phyloP scores from a whole-genome alignment of 2,888 invertebrate genomes.

The Pimpla rufipes region DNA sequence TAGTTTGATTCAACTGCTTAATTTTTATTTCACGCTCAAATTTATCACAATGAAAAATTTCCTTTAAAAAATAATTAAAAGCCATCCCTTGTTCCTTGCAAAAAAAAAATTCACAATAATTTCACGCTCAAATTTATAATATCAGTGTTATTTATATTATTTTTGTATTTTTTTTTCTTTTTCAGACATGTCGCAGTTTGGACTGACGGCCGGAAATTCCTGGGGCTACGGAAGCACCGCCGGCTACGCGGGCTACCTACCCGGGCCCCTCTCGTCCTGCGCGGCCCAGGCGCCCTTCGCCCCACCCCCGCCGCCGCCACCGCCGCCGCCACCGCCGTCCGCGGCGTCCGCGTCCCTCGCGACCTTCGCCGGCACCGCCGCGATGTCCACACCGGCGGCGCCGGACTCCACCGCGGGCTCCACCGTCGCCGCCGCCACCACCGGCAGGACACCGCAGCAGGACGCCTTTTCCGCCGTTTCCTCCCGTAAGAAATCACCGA shows the following conservation, averaged over 20 bases:
- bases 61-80: too few species aligned
- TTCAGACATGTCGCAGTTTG: constrained; percentile 94
- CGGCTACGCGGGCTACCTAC: constrained; percentile 94
- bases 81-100: too few species aligned
- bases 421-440: constrained; percentile 77
- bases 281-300: constrained; percentile 88
- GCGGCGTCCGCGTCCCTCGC: constrained; percentile 76
- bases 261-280: constrained; percentile 90
- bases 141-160: too few species aligned
- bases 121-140: too few species aligned
- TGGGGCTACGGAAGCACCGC: constrained; percentile 96
- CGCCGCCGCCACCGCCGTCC: constrained; percentile 72
- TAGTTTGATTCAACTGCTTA: too few species aligned
- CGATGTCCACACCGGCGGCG: constrained; percentile 81
- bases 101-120: too few species aligned
- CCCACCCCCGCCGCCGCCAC: constrained; percentile 82
- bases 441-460: constrained; percentile 81
- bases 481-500: constrained; percentile 77
- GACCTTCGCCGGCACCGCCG: constrained; percentile 81
- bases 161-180: constrained; percentile 9
- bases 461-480: constrained; percentile 83
- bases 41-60: too few species aligned
- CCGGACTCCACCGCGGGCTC: constrained; percentile 84
- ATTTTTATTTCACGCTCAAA: too few species aligned
- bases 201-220: constrained; percentile 93